phyloP scores from a whole-genome alignment of 2,113 vertebrate species.

The Sapajus apella region DNA sequence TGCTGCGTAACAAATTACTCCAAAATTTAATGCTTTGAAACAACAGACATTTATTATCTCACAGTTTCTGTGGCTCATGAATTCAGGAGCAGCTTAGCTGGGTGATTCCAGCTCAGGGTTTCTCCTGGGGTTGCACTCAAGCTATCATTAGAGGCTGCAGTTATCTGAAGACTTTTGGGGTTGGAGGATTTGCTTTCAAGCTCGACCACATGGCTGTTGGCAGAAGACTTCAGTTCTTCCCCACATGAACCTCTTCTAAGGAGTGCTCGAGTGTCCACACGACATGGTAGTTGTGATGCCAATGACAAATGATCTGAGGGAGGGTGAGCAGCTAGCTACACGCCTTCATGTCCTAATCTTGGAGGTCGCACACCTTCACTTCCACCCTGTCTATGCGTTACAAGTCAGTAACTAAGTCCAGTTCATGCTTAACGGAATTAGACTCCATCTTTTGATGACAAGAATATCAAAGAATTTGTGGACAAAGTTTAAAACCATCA shows the following conservation, averaged over 20 bases:
- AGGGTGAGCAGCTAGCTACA: background rate
- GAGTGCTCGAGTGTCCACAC: background rate
- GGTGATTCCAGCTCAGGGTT: background rate
- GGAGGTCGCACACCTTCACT: background rate
- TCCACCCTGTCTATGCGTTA: background rate
- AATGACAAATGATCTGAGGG: background rate
- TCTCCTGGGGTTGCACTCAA: background rate
- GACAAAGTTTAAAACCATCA: background rate
- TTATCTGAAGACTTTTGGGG: background rate
- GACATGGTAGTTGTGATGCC: background rate
- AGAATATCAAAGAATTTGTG: background rate
- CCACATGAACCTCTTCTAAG: background rate
- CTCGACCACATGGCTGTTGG: background rate
- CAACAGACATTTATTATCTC: background rate
- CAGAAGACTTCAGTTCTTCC: background rate
- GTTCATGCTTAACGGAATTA: background rate
- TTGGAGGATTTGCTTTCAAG: background rate
- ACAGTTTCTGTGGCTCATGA: background rate
- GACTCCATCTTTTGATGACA: background rate
- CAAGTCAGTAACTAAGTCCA: background rate
- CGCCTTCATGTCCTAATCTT: background rate
- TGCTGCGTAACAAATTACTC: background rate
- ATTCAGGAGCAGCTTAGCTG: background rate
- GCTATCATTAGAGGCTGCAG: background rate
- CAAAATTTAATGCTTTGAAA: background rate